Evolutionary conservation across 2,888 invertebrate genomes (phyloP).

Genomic region (Sinopyrophorus schimmeli): DNA sequence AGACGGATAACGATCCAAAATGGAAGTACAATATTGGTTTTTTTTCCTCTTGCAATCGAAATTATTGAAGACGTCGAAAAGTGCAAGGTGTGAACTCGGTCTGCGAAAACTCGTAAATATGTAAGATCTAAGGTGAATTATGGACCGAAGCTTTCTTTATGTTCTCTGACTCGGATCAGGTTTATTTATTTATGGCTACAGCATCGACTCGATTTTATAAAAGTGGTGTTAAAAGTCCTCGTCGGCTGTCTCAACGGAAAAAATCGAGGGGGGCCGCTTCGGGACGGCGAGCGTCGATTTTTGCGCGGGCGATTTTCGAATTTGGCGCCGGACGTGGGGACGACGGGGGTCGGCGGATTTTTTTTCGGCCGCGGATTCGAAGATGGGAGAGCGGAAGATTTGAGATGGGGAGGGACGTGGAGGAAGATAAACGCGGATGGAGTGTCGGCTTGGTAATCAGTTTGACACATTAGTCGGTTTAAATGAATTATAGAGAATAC

Average conservation of each 20-base stretch:
- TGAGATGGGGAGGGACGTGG: conserved; percentile 19
- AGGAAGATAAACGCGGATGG: conserved; percentile 16
- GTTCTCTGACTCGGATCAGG: conserved; percentile 42
- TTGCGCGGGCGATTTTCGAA: background rate
- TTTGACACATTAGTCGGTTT: conserved; percentile 34
- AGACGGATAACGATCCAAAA: no score
- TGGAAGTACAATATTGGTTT: no score
- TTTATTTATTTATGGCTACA: conserved; percentile 46
- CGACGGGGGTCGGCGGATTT: background rate
- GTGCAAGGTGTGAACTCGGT: conserved; percentile 8
- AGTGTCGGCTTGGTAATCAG: conserved; percentile 30
- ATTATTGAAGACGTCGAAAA: conserved; percentile 3
- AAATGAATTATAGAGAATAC: conserved; percentile 26
- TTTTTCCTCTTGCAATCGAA: background rate
- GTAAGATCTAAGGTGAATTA: conserved; percentile 43
- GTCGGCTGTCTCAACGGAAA: conserved; percentile 24
- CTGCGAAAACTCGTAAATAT: conserved; percentile 32
- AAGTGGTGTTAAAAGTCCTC: conserved; percentile 32
- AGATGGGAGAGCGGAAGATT: background rate
- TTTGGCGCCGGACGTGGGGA: background rate
- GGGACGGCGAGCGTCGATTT: background rate
- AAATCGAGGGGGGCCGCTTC: background rate
- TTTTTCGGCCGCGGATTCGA: background rate
- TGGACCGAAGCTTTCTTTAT: conserved; percentile 47
- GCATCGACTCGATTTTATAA: conserved; percentile 36